These are phyloP conservation scores for Paedocypris micromegethes DNA, from an alignment of 2,797 vertebrate species.

Conservation along the genomic window DNA sequence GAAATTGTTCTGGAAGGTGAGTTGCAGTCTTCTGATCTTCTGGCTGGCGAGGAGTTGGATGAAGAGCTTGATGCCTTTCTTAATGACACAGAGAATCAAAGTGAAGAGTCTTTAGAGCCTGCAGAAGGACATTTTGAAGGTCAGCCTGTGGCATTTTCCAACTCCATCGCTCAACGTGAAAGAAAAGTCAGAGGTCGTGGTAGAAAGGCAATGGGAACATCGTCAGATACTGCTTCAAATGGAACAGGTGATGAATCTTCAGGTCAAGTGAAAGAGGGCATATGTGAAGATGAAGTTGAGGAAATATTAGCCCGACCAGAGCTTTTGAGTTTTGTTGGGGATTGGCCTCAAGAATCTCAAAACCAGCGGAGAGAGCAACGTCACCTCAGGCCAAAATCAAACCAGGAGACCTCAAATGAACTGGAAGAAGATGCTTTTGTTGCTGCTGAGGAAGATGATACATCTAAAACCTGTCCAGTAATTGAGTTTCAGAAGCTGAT, in stretches of 20 bases:
- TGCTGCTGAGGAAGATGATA: constrained; percentile 10
- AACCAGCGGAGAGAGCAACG: constrained; percentile 71
- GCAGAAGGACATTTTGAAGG: not conserved
- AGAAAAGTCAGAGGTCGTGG: constrained; percentile 53
- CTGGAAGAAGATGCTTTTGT: constrained; percentile 43
- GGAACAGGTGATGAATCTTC: not conserved
- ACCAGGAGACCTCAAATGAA: constrained; percentile 30
- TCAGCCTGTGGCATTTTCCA: constrained; percentile 58
- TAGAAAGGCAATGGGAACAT: constrained; percentile 12
- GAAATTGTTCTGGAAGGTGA: constrained; percentile 13
- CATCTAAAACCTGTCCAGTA: constrained; percentile 22
- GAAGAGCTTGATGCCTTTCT: constrained; percentile 36
- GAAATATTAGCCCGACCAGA: constrained; percentile 48
- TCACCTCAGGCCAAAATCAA: constrained; percentile 46
- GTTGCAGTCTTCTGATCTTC: constrained; percentile 11
- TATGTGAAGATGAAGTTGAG: not conserved
- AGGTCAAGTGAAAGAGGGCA: constrained; percentile 7
- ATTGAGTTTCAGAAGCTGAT: constrained; percentile 65
- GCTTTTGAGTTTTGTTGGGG: constrained; percentile 77
- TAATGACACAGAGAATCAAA: not conserved
- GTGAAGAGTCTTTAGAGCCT: constrained; percentile 15
- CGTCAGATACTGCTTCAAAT: too few species aligned
- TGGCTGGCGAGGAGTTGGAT: constrained; percentile 37
- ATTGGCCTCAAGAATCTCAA: constrained; percentile 83
- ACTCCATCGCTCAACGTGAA: constrained; percentile 68